Evolutionary conservation across 2,888 invertebrate genomes (phyloP), one percentile per base, ranked within the genome.

Genomic region (Cataglyphis rosenhaueri): DNA sequence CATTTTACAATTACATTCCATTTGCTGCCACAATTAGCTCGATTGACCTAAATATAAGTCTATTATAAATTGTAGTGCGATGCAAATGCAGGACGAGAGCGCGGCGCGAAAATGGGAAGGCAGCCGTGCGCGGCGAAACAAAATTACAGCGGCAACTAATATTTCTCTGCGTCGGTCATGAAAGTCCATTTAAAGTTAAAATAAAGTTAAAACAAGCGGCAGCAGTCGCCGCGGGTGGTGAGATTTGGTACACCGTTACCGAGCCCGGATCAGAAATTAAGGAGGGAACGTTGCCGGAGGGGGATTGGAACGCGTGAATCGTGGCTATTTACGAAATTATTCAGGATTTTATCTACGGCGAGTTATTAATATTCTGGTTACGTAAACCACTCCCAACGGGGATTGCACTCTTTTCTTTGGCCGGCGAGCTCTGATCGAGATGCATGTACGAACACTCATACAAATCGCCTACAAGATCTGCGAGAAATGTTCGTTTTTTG

Each of bases 251-350:
- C 57, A 55, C 75, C 32, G 65, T 48, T 82, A 83, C 57, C 64
- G 62, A 48, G 61, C 44, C 25, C n/a, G 55, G 29, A 82, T 66
- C 48, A 81, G 79, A 82, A 78, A 70, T 70, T n/a, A 70, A 76
- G 57, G 75, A 65, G 74, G 38, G 57, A 68, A 81, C 52, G 68
- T 74, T 59, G 76, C 81, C 82, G 82, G 35, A 62, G 18, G 38
- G 18, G 41, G 41, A 38, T 15, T 35, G 66, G 12, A 9, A 64
- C 70, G 75, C 44, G 84, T 35, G 82, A 85, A 84, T 87, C 83
- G 82, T 48, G 55, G 83, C 81, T 82, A 83, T 88, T 88, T 85
- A 86, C 83, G 66, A 84, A 89, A 87, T 87, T 86, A 86, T 86
- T 84, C 86, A 59, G 61, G 61, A 65, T 57, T 70, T 59, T 78